Percentiles rank a stretch among this genome's conserved stretches.
These are phyloP conservation scores for Tetropium fuscum DNA, from an alignment of 2,888 invertebrate species.

Conservation along the genomic window DNA sequence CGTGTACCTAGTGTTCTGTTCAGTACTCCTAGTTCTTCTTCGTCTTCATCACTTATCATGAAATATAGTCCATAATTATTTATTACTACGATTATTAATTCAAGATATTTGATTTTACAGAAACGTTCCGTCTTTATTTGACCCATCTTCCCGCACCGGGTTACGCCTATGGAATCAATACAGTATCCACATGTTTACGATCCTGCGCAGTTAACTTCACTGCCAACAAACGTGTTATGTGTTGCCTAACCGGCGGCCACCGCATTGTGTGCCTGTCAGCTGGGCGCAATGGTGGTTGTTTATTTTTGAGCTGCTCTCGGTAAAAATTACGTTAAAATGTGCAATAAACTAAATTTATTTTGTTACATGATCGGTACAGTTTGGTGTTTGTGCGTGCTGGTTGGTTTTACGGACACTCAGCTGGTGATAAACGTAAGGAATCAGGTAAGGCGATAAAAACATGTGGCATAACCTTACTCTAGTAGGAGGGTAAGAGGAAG, in stretches of 20 bases:
- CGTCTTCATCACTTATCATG: too few species aligned
- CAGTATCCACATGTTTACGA: conserved; percentile 38
- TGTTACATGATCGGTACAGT: conserved; percentile 32
- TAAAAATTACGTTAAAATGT: conserved; percentile 42
- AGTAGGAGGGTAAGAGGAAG: background rate
- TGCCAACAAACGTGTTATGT: conserved; percentile 41
- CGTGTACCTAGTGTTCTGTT: too few species aligned
- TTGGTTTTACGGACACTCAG: conserved; percentile 54
- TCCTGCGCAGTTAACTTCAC: conserved; percentile 35
- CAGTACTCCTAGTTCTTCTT: too few species aligned
- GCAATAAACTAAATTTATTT: conserved; percentile 39
- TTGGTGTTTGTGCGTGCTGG: conserved; percentile 47
- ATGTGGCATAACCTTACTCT: conserved; percentile 49
- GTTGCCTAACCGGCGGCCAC: conserved; percentile 51
- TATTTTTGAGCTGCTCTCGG: conserved; percentile 40
- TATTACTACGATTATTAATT: too few species aligned
- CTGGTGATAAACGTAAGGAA: conserved; percentile 63
- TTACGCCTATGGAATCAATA: conserved; percentile 44
- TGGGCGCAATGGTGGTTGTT: conserved; percentile 46
- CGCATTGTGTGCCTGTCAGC: conserved; percentile 51
- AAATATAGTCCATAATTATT: too few species aligned
- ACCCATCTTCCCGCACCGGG: background rate
- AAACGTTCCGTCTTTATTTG: too few species aligned
- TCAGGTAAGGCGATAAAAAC: conserved; percentile 56
- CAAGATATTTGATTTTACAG: too few species aligned